Base-by-base conservation (phyloP, 2,888 invertebrate genomes). In the Chloroclysta siterata region DNA sequence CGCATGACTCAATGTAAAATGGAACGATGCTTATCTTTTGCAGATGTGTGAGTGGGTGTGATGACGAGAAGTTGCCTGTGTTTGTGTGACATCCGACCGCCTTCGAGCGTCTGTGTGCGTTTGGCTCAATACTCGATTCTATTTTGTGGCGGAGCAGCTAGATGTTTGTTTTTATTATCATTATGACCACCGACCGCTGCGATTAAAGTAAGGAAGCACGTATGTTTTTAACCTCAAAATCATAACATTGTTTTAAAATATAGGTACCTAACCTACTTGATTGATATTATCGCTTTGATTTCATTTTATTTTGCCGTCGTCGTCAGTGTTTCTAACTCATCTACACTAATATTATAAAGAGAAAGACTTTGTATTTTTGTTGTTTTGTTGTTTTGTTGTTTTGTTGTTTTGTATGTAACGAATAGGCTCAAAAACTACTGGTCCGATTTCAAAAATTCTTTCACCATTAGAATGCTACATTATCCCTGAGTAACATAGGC, bases 161-260 rank as follows among this genome's bases (percentile, higher is more conserved):
- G 83, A 87, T 93, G 92, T 92, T 92, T 93, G 92, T 92, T 92
- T 92, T 92, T 92, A 92, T 92, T 91, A 91, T 90, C 90, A 65
- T 39, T 59, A 88, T 88, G 91, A 88, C 87, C 83, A 84, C 81
- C 79, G 82, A 84, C 82, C 84, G 80, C 75, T 87, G 80, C 57
- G 51, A 51, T 72, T 80, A 72, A 71, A 60, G 47, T 62, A 39
- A 56, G 51, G 51, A 33, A 53, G 15, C 44, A 22, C 17, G 0
- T 58, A 7, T 41, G 39, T 15, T 53, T 36, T 36, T 36, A 10
- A 36, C n/a, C n/a, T n/a, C n/a, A n/a, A n/a, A n/a, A n/a, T n/a
- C n/a, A n/a, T n/a, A n/a, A n/a, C n/a, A n/a, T n/a, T n/a, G n/a
- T n/a, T n/a, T n/a, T n/a, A n/a, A n/a, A n/a, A n/a, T n/a, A n/a